phyloP scores from a whole-genome alignment of 2,888 invertebrate species.

The Leptarthrus brevirostris region DNA sequence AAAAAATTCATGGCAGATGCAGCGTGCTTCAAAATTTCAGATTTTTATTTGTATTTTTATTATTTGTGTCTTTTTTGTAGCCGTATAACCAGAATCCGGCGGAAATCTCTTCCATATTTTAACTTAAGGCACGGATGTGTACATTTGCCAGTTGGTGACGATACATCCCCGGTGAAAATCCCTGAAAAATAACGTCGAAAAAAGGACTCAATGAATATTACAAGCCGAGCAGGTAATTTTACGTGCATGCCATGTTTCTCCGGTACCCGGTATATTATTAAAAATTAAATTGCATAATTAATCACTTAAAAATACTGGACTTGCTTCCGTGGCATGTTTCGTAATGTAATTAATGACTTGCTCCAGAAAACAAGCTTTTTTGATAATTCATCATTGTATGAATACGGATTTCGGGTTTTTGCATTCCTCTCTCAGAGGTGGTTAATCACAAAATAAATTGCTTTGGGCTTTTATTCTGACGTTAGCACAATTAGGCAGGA shows the following conservation, averaged over 20 bases:
- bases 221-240: not conserved
- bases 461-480: too few relatives aligned
- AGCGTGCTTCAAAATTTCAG: too few relatives aligned
- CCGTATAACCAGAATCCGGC: not conserved
- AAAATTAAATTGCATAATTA: constrained; percentile 51
- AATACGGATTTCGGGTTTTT: not conserved
- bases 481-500: too few relatives aligned
- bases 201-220: not conserved
- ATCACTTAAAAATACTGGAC: constrained; percentile 32
- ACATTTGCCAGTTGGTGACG: not conserved
- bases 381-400: constrained; percentile 1
- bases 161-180: not conserved
- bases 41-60: not conserved
- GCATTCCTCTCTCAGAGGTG: not conserved
- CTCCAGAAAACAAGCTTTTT: not conserved
- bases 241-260: constrained; percentile 21
- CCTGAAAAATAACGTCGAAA: not conserved
- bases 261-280: constrained; percentile 45
- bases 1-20: too few relatives aligned
- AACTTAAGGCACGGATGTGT: not conserved
- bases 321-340: not conserved
- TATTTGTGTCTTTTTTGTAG: not conserved
- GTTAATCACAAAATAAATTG: too few relatives aligned
- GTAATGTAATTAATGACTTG: constrained; percentile 4
- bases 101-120: constrained; percentile 5